Evolutionary conservation across 2,888 invertebrate genomes (phyloP).

Genomic region (Tuberolachnus salignus): DNA sequence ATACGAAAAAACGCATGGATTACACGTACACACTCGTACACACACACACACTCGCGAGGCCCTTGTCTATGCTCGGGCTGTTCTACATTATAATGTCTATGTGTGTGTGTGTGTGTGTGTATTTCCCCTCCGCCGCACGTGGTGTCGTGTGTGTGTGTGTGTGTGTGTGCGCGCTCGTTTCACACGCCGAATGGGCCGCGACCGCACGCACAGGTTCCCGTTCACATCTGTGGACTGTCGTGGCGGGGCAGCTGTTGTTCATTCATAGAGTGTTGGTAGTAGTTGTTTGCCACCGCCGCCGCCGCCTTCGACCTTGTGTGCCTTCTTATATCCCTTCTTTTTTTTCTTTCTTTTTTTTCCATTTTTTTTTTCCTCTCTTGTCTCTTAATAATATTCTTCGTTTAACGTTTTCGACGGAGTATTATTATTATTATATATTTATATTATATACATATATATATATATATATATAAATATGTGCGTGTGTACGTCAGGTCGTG

Average conservation of each 20-base stretch:
- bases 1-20: too few species aligned
- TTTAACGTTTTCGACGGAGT: slow-evolving; percentile 29
- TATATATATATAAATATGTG: neutral
- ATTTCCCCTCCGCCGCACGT: neutral
- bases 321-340: slow-evolving; percentile 30
- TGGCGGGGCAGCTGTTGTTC: slow-evolving; percentile 48
- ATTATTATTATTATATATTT: slow-evolving; percentile 21
- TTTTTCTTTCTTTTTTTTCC: neutral
- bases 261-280: slow-evolving; percentile 47
- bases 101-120: neutral
- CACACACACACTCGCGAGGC: neutral
- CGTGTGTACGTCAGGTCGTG: neutral
- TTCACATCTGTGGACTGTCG: neutral
- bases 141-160: neutral
- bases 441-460: neutral
- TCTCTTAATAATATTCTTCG: slow-evolving; percentile 1
- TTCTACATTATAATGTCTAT: neutral
- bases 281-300: neutral
- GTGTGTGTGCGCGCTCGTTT: slow-evolving; percentile 16
- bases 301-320: slow-evolving; percentile 39
- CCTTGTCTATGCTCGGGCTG: slow-evolving; percentile 3
- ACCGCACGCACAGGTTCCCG: neutral
- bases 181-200: slow-evolving; percentile 22
- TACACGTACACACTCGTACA: neutral
- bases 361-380: neutral